Percentiles rank a stretch among this genome's conserved stretches.
Conservation (phyloP, 2,113 vertebrate genomes). For the Willisornis vidua region DNA sequence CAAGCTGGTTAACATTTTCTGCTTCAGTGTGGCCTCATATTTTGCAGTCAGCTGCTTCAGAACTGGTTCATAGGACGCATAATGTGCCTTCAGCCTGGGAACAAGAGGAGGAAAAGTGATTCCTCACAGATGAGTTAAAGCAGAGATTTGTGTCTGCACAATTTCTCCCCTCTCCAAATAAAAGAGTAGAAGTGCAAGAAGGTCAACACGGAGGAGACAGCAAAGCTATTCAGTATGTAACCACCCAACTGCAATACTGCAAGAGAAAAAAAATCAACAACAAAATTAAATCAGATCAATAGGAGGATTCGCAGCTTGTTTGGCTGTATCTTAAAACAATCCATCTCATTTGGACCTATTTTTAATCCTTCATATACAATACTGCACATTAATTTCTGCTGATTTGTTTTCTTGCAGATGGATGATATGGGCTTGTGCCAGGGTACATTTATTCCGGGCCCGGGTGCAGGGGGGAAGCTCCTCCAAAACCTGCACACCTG, state of each 20-base stretch:
- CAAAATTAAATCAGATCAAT: background rate
- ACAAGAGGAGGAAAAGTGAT: slow-evolving; percentile 4
- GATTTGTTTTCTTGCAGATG: no score
- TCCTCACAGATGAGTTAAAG: slow-evolving; percentile 12
- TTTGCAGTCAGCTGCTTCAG: slow-evolving; percentile 84
- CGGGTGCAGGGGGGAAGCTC: no score
- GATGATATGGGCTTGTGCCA: no score
- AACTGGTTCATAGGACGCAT: slow-evolving; percentile 79
- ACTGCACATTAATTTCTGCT: background rate
- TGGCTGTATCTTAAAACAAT: background rate
- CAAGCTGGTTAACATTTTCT: slow-evolving; percentile 82
- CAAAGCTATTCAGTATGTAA: background rate
- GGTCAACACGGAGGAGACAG: background rate
- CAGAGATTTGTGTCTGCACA: background rate
- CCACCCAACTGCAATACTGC: background rate
- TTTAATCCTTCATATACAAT: background rate
- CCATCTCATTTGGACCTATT: background rate
- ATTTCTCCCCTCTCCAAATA: background rate
- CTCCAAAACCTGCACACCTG: no score
- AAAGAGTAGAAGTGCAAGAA: slow-evolving; percentile 22
- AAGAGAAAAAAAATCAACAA: background rate
- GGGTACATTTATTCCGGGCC: no score
- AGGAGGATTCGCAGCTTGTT: background rate
- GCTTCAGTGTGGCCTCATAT: slow-evolving; percentile 78
- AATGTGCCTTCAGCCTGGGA: slow-evolving; percentile 82